A percentile compares a stretch with the other conserved stretches of the same genome.
Evolutionary conservation across 2,888 invertebrate genomes (phyloP).

Genomic region (Orgyia antiqua): DNA sequence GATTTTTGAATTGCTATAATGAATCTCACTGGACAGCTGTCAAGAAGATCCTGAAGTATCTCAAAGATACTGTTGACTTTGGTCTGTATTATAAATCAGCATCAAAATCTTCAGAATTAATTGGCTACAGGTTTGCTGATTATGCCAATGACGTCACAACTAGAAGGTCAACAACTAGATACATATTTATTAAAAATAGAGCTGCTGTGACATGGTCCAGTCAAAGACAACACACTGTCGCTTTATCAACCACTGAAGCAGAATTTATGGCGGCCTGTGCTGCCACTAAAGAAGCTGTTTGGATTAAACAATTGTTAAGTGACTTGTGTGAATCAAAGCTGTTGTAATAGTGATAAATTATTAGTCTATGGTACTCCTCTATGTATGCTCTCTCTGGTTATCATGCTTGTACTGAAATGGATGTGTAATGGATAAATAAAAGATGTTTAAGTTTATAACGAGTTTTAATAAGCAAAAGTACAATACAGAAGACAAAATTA

Average conservation of each 20-base stretch:
- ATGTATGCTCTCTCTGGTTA: too few species aligned
- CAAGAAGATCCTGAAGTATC: background rate
- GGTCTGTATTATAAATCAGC: background rate
- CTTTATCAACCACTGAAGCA: slow-evolving; percentile 1
- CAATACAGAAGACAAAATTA: too few species aligned
- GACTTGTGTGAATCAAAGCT: background rate
- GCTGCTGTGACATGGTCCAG: slow-evolving; percentile 5
- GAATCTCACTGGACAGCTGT: background rate
- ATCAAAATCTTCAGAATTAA: background rate
- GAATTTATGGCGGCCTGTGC: slow-evolving; percentile 7
- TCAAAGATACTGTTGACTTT: background rate
- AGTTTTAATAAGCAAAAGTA: too few species aligned
- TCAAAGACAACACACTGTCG: slow-evolving; percentile 3
- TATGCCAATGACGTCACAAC: background rate
- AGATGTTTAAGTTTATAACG: too few species aligned
- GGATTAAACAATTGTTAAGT: slow-evolving; percentile 4
- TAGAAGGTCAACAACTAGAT: background rate
- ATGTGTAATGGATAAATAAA: too few species aligned
- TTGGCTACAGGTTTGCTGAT: background rate
- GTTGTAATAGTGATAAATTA: too few species aligned
- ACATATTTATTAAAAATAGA: background rate
- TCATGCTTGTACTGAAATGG: too few species aligned
- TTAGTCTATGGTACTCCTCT: too few species aligned
- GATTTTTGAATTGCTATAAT: background rate
- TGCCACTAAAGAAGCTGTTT: slow-evolving; percentile 4